Evolutionary conservation across 1,140 invertebrate species (phyloP).

Genomic region (Leptopilina boulardi): DNA sequence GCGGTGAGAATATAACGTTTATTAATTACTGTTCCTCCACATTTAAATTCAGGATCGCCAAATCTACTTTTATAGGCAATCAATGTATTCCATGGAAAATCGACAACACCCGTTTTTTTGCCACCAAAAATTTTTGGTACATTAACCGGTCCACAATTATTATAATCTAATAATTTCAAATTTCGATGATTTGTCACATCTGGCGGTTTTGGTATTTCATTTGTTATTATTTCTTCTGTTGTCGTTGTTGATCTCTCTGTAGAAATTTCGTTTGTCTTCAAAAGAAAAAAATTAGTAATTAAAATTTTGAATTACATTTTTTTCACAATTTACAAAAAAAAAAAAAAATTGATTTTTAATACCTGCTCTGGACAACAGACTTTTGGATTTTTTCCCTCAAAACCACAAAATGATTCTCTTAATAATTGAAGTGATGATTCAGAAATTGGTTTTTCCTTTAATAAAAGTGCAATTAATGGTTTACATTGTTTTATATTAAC

Average conservation of each 20-base stretch:
- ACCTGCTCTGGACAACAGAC: constrained; percentile 74
- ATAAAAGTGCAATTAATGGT: constrained; percentile 62
- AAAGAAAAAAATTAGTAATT: background rate
- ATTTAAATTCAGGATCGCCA: constrained; percentile 75
- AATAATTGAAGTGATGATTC: constrained; percentile 62
- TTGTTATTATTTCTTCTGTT: background rate
- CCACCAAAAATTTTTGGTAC: constrained; percentile 77
- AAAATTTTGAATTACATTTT: constrained; percentile 7
- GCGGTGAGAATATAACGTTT: constrained; percentile 82
- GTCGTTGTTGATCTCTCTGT: background rate
- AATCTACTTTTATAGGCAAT: constrained; percentile 75
- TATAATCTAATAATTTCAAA: constrained; percentile 71
- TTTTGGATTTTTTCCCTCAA: constrained; percentile 73
- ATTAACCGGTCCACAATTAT: constrained; percentile 68
- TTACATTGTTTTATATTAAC: constrained; percentile 63
- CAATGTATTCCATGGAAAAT: constrained; percentile 83
- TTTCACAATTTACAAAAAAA: constrained; percentile 25
- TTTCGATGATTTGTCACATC: constrained; percentile 78
- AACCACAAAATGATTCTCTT: constrained; percentile 75
- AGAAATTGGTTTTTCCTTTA: constrained; percentile 66
- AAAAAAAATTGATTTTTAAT: constrained; percentile 4
- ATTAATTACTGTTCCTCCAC: constrained; percentile 82
- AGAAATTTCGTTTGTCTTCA: background rate
- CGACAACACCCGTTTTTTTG: constrained; percentile 77
- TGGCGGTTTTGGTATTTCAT: constrained; percentile 58